Conservation (phyloP, 2,113 vertebrate genomes). For the Megaceryle torquata region DNA sequence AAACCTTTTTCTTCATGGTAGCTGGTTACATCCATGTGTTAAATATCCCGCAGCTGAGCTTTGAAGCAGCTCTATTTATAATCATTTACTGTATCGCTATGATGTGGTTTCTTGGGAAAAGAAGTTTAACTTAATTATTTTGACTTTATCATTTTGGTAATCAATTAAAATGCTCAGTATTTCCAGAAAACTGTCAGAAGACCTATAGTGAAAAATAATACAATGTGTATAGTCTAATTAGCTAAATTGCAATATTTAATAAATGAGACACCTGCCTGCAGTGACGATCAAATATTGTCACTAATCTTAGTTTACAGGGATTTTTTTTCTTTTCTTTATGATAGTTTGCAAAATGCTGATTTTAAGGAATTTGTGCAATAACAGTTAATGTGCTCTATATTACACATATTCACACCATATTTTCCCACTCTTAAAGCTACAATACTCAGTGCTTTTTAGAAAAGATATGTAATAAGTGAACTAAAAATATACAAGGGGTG, state of each 20-base stretch:
- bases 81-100: background rate
- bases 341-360: constrained; percentile 2
- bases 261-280: constrained; percentile 59
- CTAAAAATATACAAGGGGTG: background rate
- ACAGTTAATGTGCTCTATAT: background rate
- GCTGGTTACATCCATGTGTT: background rate
- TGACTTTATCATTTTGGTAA: background rate
- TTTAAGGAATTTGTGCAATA: constrained; percentile 2
- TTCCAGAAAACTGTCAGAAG: background rate
- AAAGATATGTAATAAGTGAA: background rate
- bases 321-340: background rate
- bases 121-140: background rate
- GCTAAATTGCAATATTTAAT: constrained; percentile 75
- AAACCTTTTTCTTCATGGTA: background rate
- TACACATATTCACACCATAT: background rate
- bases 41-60: background rate
- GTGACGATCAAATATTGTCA: constrained; percentile 72
- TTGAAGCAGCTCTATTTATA: background rate
- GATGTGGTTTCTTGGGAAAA: background rate
- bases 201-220: constrained; percentile 46
- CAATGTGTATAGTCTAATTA: constrained; percentile 59
- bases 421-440: background rate
- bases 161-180: background rate
- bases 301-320: constrained; percentile 21
- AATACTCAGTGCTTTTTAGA: background rate